Percentiles rank a stretch among this genome's conserved stretches.
Conservation (phyloP, 2,888 invertebrate species). For the Caenorhabditis wallacei region DNA sequence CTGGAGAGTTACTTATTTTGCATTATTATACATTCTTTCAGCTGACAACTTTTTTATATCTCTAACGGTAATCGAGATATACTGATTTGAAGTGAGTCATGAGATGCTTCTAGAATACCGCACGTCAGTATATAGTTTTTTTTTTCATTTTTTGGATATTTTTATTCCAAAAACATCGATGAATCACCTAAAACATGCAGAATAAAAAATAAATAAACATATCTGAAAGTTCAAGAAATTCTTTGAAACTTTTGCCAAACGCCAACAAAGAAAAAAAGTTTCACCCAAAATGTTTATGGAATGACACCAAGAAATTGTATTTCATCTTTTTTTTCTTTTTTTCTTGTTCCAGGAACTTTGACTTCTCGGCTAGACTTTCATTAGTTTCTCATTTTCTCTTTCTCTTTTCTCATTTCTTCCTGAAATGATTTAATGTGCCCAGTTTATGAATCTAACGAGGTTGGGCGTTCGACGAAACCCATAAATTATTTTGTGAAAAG, state of each 20-base stretch:
- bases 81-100: too few species aligned
- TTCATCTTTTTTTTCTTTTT: slow-evolving; percentile 8
- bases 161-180: neutral
- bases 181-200: slow-evolving; percentile 9
- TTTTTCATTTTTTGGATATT: neutral
- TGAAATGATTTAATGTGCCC: slow-evolving; percentile 53
- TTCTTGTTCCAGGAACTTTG: slow-evolving; percentile 6
- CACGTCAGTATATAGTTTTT: neutral
- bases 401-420: neutral
- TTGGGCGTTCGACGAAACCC: slow-evolving; percentile 41
- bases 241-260: slow-evolving; percentile 18
- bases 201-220: slow-evolving; percentile 14
- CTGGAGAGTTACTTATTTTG: too few species aligned
- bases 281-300: slow-evolving; percentile 47
- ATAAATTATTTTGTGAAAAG: slow-evolving; percentile 40
- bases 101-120: too few species aligned
- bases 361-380: slow-evolving; percentile 4
- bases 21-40: too few species aligned
- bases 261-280: slow-evolving; percentile 19
- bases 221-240: slow-evolving; percentile 14
- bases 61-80: too few species aligned
- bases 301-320: slow-evolving; percentile 36
- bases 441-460: slow-evolving; percentile 16
- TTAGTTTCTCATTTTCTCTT: neutral
- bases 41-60: too few species aligned